A percentile compares a stretch with the other conserved stretches of the same genome.
These are phyloP conservation scores for Orycteropus afer DNA, from an alignment of 2,113 vertebrate species.

Conservation along the genomic window DNA sequence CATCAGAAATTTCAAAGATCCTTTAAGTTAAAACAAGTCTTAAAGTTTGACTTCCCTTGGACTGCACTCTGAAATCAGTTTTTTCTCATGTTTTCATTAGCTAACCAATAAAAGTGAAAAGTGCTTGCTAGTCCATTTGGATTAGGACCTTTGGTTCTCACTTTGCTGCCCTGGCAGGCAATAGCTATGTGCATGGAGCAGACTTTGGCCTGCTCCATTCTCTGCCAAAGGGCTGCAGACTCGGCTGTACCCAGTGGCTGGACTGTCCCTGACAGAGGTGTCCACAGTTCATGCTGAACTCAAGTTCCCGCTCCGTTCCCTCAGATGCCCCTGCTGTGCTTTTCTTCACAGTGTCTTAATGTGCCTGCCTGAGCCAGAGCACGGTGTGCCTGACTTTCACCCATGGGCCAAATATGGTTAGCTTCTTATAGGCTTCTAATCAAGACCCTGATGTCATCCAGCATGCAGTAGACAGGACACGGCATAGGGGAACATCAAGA, in stretches of 20 bases:
- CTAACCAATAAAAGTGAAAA: constrained; percentile 31
- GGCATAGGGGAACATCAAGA: neutral
- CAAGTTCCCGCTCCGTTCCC: neutral
- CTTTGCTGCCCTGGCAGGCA: neutral
- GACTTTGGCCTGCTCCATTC: neutral
- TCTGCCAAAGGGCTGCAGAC: neutral
- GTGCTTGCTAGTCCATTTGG: neutral
- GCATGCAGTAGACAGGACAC: neutral
- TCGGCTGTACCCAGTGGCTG: neutral
- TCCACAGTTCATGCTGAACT: neutral
- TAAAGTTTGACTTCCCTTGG: neutral
- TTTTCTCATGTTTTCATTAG: constrained; percentile 22
- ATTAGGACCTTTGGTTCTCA: neutral
- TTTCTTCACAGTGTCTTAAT: neutral
- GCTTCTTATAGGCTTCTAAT: neutral
- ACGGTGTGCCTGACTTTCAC: neutral
- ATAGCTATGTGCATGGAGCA: neutral
- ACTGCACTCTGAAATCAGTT: neutral
- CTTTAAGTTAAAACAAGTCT: constrained; percentile 33
- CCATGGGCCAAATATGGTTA: neutral
- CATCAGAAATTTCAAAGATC: neutral
- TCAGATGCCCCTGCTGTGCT: neutral
- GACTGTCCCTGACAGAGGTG: neutral
- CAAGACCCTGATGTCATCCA: neutral
- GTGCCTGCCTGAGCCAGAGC: neutral